A percentile compares a stretch with the other conserved stretches of the same genome.
Evolutionary conservation across 1,140 invertebrate species (phyloP).

Genomic region (Pollicipes pollicipes): DNA sequence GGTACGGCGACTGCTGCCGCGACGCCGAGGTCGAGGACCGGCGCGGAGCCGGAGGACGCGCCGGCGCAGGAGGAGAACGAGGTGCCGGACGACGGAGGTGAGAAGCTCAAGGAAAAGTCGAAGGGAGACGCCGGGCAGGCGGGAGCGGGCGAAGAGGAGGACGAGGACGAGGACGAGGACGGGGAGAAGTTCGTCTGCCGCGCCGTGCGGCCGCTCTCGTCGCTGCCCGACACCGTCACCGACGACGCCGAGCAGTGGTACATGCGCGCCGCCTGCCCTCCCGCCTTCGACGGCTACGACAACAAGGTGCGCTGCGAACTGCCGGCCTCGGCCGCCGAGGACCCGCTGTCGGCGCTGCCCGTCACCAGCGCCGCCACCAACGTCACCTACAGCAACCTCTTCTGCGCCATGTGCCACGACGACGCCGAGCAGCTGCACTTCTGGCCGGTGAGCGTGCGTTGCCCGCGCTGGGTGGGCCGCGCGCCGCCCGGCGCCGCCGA

Average conservation of each 20-base stretch:
- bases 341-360: slow-evolving; percentile 9
- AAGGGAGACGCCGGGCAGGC: background rate
- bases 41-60: background rate
- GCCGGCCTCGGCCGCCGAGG: background rate
- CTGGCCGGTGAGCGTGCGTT: slow-evolving; percentile 6
- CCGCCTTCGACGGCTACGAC: slow-evolving; percentile 6
- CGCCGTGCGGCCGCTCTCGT: background rate
- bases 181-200: slow-evolving; percentile 3
- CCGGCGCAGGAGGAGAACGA: no score
- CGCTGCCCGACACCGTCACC: background rate
- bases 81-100: background rate
- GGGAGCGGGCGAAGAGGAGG: slow-evolving; percentile 8
- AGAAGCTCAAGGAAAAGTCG: background rate
- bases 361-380: background rate
- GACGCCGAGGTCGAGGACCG: background rate
- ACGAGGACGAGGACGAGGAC: slow-evolving; percentile 2
- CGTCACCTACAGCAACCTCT: background rate
- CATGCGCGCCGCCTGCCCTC: slow-evolving; percentile 6
- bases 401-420: slow-evolving; percentile 6
- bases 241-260: background rate
- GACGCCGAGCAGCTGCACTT: slow-evolving; percentile 1
- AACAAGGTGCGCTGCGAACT: slow-evolving; percentile 6
- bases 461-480: background rate
- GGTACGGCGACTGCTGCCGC: background rate
- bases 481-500: background rate